Conservation (phyloP, 35 echinoderm and acorn worm species). For the Apostichopus parvimensis region DNA sequence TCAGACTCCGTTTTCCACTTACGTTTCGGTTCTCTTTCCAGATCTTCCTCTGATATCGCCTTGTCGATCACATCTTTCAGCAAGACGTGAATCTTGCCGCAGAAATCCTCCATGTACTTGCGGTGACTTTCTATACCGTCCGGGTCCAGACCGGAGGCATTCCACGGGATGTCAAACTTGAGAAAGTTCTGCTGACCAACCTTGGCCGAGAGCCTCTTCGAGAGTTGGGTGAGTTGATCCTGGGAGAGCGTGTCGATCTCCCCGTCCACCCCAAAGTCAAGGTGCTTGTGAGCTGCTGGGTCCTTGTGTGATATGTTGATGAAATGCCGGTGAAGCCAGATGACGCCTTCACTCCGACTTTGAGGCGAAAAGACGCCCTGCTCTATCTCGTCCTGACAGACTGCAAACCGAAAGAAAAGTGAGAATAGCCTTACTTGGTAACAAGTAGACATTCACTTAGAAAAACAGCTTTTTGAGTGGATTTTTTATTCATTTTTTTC, state of each 20-base stretch:
- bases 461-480: no score
- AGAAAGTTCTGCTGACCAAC: constrained; percentile 82
- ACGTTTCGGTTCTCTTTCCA: constrained; percentile 33
- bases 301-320: constrained; percentile 77
- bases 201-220: constrained; percentile 80
- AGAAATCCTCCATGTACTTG: constrained; percentile 84
- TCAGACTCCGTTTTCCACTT: neutral
- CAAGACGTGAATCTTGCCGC: constrained; percentile 56
- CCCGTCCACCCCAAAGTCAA: constrained; percentile 73
- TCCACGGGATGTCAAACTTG: constrained; percentile 89
- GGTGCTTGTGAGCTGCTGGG: constrained; percentile 64
- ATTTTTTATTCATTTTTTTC: no score
- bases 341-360: constrained; percentile 74
- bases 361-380: constrained; percentile 87
- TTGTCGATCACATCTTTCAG: constrained; percentile 81
- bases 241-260: constrained; percentile 82
- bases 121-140: constrained; percentile 80
- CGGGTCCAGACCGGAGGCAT: constrained; percentile 77
- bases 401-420: constrained; percentile 41
- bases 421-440: no score
- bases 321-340: constrained; percentile 86
- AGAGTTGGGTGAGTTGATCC: constrained; percentile 87
- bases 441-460: no score
- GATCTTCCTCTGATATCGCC: constrained; percentile 70
- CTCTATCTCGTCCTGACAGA: constrained; percentile 80